Base-by-base conservation (phyloP, 2,797 vertebrate species). In the Neomorphus geoffroyi region DNA sequence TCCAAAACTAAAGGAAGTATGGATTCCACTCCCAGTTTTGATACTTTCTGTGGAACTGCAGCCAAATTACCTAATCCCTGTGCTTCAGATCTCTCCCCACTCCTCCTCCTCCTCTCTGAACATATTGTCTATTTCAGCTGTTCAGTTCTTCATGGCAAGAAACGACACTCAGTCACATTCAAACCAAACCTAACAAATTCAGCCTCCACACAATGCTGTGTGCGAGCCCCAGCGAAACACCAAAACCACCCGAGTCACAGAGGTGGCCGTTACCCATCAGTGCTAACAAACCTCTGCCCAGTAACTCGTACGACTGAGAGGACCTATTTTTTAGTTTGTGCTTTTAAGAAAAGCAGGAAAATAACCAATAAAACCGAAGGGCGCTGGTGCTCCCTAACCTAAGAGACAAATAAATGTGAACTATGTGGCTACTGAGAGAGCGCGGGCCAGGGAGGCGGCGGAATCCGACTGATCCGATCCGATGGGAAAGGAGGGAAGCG, bases 391-490 rank as follows among this genome's bases (percentile, higher is more conserved):
- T 86, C 91, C 43, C 77, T 41, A 79, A 79, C 27, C 4, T 4
- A 70, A 11, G 16, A 39, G 35, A 41, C 26, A 90, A 85, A 57
- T 39, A 92, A 88, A 73, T 18, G 72, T 39, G 85, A 84, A 69
- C 51, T 72, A 39, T 53, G 62, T 2, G 67, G 54, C 80, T 84
- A 82, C 85, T 90, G 13, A 82, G 51, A 60, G 91, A 95, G 82
- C 6, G 28, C 2, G 30, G 39, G 30, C 11, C 21, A 46, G 69
- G 41, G 65, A 56, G 33, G 30, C 0, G 48, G 57, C 19, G 67
- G 45, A 71, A 90, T 75, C 65, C 80, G n/a, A 62, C 57, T 93
- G 91, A 95, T 94, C 88, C 57, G 91, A 95, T 94, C 88, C 57
- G 82, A 23, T 85, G 88, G 87, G 85, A 92, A 94, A 79, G 73